Percentiles rank a stretch among this genome's conserved stretches.
phyloP scores from a whole-genome alignment of 2,888 invertebrate species.

The Calliscelio sp. region DNA sequence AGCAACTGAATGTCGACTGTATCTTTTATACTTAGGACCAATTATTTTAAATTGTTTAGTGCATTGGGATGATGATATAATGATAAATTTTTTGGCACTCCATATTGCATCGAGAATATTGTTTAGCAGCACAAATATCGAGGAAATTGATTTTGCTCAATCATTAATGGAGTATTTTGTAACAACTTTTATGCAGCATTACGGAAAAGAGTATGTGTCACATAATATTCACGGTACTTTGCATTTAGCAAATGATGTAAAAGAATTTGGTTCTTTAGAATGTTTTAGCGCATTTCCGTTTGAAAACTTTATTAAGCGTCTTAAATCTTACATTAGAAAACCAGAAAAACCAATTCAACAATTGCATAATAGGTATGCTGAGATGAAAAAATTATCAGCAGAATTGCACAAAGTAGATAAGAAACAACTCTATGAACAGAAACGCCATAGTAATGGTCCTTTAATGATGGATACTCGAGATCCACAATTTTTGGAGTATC shows the following conservation, averaged over 20 bases:
- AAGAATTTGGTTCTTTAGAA: not conserved
- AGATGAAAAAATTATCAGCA: slow-evolving; percentile 12
- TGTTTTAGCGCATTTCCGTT: not conserved
- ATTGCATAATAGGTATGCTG: slow-evolving; percentile 9
- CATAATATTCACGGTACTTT: not conserved
- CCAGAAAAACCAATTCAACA: slow-evolving; percentile 39
- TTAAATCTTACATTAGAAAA: slow-evolving; percentile 20
- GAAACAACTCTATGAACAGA: slow-evolving; percentile 3
- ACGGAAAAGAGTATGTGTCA: not conserved
- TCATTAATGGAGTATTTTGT: not conserved
- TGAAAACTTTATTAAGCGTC: slow-evolving; percentile 2
- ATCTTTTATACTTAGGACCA: slow-evolving; percentile 8
- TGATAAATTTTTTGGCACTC: not conserved
- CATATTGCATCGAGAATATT: not conserved
- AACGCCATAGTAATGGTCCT: not conserved
- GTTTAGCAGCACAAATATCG: not conserved
- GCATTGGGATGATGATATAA: not conserved
- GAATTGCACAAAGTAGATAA: not conserved
- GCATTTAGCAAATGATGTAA: slow-evolving; percentile 2
- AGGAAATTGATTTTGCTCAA: not conserved
- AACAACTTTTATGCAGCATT: not conserved
- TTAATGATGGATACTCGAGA: not conserved
- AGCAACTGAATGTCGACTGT: slow-evolving; percentile 33
- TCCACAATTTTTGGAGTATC: slow-evolving; percentile 14
- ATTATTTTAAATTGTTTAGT: not conserved